Conservation (phyloP, 2,888 invertebrate species). For the Cataglyphis albicans region DNA sequence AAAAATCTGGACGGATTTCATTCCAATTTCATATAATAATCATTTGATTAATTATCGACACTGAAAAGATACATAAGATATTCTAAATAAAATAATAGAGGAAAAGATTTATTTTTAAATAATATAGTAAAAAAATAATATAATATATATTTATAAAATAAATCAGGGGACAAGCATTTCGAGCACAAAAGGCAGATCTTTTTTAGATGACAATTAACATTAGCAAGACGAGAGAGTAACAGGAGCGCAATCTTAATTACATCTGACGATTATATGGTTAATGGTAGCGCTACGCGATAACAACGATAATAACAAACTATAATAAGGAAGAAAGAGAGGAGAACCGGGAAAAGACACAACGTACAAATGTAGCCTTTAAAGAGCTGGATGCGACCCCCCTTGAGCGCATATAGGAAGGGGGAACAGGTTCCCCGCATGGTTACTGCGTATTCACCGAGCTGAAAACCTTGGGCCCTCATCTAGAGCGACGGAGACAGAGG, state of each 20-base stretch:
- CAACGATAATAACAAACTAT: constrained; percentile 47
- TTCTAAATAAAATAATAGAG: not conserved
- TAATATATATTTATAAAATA: not conserved
- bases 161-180: not conserved
- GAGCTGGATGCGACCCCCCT: constrained; percentile 70
- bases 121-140: not conserved
- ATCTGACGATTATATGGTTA: constrained; percentile 38
- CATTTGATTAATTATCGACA: not conserved
- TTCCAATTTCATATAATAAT: not conserved
- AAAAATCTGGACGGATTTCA: not conserved
- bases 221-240: not conserved
- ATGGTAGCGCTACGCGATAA: constrained; percentile 59
- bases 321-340: constrained; percentile 49
- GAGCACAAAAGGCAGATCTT: not conserved
- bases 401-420: constrained; percentile 63
- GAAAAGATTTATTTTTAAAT: not conserved
- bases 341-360: constrained; percentile 32
- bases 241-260: constrained; percentile 46
- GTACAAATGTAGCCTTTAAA: constrained; percentile 75
- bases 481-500: constrained; percentile 30
- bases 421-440: constrained; percentile 85
- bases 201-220: constrained; percentile 1
- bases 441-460: constrained; percentile 85
- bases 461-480: constrained; percentile 80
- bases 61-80: not conserved